phyloP scores from a whole-genome alignment of 1,140 invertebrate species.

The Ceratina calcarata region DNA sequence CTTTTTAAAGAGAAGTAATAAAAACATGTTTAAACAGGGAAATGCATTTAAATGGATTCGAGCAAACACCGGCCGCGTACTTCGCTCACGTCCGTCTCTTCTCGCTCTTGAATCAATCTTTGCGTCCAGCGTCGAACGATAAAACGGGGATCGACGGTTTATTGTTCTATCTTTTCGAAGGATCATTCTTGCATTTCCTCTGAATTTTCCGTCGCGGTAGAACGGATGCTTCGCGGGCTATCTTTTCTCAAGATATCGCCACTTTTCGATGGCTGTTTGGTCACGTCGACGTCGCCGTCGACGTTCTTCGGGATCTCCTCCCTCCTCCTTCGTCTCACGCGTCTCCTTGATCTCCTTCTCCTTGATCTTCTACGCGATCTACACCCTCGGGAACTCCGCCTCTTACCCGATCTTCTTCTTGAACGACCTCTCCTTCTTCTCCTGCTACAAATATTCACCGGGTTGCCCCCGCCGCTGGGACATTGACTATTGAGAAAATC shows the following conservation, averaged over 20 bases:
- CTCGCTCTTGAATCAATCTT: slow-evolving; percentile 10
- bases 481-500: slow-evolving; percentile 30
- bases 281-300: neutral
- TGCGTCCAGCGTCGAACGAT: neutral
- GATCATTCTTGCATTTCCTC: slow-evolving; percentile 1
- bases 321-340: slow-evolving; percentile 1
- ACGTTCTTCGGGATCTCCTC: neutral
- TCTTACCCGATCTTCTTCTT: neutral
- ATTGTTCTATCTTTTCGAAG: neutral
- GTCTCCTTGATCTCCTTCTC: slow-evolving; percentile 18
- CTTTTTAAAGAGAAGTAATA: neutral
- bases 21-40: slow-evolving; percentile 22
- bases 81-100: neutral
- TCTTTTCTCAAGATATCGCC: slow-evolving; percentile 21
- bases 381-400: neutral
- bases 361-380: neutral
- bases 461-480: neutral
- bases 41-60: slow-evolving; percentile 26
- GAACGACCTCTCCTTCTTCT: neutral
- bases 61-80: neutral
- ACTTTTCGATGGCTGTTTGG: slow-evolving; percentile 14
- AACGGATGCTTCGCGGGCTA: neutral
- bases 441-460: slow-evolving; percentile 15
- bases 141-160: neutral
- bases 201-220: neutral